Conservation (phyloP, 2,797 vertebrate genomes). For the Periparus ater region DNA sequence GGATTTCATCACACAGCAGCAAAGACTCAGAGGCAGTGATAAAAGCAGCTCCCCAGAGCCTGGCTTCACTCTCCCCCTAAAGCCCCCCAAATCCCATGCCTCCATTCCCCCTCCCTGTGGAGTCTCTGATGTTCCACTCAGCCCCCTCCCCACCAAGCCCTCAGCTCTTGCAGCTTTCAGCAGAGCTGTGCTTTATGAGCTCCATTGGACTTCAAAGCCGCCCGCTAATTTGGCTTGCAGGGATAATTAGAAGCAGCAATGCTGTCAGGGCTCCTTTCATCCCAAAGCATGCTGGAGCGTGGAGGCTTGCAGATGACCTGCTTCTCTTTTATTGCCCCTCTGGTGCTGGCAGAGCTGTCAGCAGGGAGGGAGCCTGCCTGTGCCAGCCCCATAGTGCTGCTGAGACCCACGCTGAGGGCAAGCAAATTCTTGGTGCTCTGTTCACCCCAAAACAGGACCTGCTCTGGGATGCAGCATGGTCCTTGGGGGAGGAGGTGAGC, state of each 20-base stretch:
- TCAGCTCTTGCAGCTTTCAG: not conserved
- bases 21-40: rapidly evolving
- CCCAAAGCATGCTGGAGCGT: not conserved
- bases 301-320: not conserved
- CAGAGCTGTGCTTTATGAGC: not conserved
- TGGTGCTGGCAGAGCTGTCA: not conserved
- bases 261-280: constrained; percentile 14
- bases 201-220: constrained; percentile 27
- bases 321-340: not conserved
- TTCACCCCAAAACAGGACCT: not conserved
- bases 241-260: constrained; percentile 43
- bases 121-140: not conserved
- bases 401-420: not conserved
- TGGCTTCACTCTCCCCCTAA: not conserved
- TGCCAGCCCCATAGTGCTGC: rapidly evolving
- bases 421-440: not conserved
- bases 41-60: not conserved
- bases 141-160: not conserved
- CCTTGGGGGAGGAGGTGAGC: not conserved
- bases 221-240: not conserved
- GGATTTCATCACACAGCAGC: not conserved
- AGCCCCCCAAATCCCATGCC: not conserved
- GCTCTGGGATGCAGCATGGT: not conserved
- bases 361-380: not conserved
- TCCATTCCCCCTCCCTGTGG: not conserved